Evolutionary conservation across 2,113 vertebrate species (phyloP), one percentile per base, ranked within the genome.

Genomic region (Arenaria interpres): DNA sequence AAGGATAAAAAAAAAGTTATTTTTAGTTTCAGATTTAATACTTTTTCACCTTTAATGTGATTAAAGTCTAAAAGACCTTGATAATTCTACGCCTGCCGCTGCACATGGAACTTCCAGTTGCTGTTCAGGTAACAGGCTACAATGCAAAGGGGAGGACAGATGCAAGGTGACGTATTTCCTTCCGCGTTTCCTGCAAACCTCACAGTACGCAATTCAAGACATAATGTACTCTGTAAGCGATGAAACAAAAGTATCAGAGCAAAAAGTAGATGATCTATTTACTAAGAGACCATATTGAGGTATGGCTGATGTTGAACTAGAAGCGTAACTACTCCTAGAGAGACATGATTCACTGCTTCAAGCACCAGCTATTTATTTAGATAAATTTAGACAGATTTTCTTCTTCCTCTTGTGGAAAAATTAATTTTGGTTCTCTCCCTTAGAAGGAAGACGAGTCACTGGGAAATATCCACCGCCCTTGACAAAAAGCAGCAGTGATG

Each of bases 41-140:
- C 77, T 76, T 88, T 90, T 93, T 86, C 85, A 93, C 80, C 63
- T 84, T 89, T 95, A 91, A 91, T 93, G 72, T 72, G 72, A 90
- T 71, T 88, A 46, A 85, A 90, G 41, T 79, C 37, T 73, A 35
- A 74, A 78, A 89, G 18, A 89, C 48, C 35, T 60, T 43, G 53
- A 39, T 95, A 93, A 78, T 82, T 85, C 90, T 79, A n/a, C 53
- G 82, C n/a, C 69, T 88, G 67, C 54, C 60, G 33, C 43, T 57
- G 77, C 86, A 82, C 78, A 51, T 24, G 21, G 39, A 84, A 57
- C 45, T 81, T 73, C 13, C 46, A 79, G 76, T 56, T 69, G 75
- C 69, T 66, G 45, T 20, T 76, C 68, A 53, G 69, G 60, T 66
- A 90, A 66, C 45, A 77, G 64, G 37, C 64, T 76, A 32, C 81